Conservation (phyloP, 2,888 invertebrate genomes). For the Tenthredo scrophulariae region DNA sequence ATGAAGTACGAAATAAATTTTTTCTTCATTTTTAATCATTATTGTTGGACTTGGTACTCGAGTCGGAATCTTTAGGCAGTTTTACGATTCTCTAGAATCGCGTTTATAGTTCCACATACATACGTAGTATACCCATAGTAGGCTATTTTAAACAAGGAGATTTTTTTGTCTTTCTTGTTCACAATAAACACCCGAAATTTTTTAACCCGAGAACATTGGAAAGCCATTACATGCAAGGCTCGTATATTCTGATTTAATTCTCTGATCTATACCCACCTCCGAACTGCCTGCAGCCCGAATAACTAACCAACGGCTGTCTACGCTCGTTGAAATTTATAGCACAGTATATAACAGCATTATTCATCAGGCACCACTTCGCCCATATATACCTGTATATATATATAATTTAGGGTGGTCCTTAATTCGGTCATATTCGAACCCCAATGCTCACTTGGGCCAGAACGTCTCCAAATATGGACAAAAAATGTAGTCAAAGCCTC, state of each 20-base stretch:
- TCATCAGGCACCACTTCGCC: conserved; percentile 18
- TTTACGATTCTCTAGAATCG: neutral
- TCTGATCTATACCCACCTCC: conserved; percentile 29
- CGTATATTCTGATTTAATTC: conserved; percentile 51
- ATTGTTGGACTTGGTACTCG: neutral
- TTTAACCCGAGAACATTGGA: conserved; percentile 67
- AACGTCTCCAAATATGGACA: no score
- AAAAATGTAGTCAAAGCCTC: no score
- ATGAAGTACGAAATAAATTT: conserved; percentile 28
- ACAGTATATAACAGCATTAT: conserved; percentile 36
- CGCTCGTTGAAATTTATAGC: conserved; percentile 30
- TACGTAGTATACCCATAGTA: neutral
- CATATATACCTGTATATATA: neutral
- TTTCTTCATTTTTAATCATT: neutral
- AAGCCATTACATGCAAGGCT: conserved; percentile 69
- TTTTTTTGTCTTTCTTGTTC: neutral
- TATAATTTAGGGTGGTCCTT: no score
- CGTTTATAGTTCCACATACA: neutral
- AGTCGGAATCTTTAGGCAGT: neutral
- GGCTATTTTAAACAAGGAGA: neutral
- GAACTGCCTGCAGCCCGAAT: conserved; percentile 28
- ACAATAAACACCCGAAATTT: conserved; percentile 18
- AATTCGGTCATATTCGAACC: no score
- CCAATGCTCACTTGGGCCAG: no score
- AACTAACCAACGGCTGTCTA: conserved; percentile 50